Evolutionary conservation across 1,140 invertebrate species (phyloP).

Genomic region (Marisa cornuarietis): DNA sequence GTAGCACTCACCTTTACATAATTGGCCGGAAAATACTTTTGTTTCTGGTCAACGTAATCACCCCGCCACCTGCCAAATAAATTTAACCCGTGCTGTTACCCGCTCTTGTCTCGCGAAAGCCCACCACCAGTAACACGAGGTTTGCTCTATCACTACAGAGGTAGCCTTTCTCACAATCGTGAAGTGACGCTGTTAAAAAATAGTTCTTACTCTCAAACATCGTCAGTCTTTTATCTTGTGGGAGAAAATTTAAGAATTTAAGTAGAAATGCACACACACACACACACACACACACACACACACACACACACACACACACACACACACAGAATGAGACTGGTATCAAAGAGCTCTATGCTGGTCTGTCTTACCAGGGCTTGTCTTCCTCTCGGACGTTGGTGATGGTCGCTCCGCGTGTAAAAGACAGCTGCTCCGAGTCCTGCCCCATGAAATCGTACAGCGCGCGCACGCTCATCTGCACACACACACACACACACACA

Average conservation of each 20-base stretch:
- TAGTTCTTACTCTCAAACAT: neutral
- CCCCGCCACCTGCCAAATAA: slow-evolving; percentile 77
- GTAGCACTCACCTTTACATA: slow-evolving; percentile 75
- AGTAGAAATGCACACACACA: neutral
- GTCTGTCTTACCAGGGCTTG: slow-evolving; percentile 75
- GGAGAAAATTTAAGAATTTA: too few species aligned
- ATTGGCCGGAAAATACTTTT: slow-evolving; percentile 92
- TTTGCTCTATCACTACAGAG: neutral
- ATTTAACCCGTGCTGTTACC: too few species aligned
- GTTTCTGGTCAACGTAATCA: slow-evolving; percentile 89
- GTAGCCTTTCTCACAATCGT: too few species aligned
- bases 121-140: slow-evolving; percentile 72
- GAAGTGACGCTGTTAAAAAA: too few species aligned
- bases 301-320: neutral
- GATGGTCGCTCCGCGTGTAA: slow-evolving; percentile 92
- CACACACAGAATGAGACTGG: neutral
- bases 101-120: slow-evolving; percentile 53
- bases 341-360: too few species aligned
- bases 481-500: too few species aligned
- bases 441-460: slow-evolving; percentile 83
- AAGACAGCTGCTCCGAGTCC: slow-evolving; percentile 88
- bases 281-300: slow-evolving; percentile 4
- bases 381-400: slow-evolving; percentile 88
- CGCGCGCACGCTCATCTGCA: slow-evolving; percentile 80
- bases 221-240: too few species aligned